Evolutionary conservation across 2,797 vertebrate genomes (phyloP).

Genomic region (Onychomys leucogaster): DNA sequence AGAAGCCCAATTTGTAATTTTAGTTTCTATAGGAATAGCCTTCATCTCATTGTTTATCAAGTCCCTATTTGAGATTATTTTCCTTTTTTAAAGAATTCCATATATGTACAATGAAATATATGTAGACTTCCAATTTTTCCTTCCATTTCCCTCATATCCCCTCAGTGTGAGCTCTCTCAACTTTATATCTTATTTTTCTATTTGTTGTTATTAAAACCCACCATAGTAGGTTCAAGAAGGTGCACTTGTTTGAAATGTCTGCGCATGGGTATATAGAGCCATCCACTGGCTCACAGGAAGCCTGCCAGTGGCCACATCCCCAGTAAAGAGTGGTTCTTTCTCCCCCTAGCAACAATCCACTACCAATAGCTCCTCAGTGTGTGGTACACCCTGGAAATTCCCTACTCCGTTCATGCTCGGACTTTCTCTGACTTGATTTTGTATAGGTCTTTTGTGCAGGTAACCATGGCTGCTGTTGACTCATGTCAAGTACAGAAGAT

Average conservation of each 20-base stretch:
- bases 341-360: background rate
- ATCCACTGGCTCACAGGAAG: background rate
- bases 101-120: background rate
- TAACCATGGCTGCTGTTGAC: background rate
- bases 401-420: background rate
- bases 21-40: background rate
- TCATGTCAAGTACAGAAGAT: background rate
- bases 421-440: background rate
- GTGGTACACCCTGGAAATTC: background rate
- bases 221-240: too few species aligned
- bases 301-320: background rate
- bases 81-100: background rate
- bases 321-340: background rate
- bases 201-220: background rate
- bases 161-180: background rate
- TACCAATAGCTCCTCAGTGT: background rate
- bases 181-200: background rate
- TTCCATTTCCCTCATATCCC: background rate
- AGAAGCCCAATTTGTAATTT: background rate
- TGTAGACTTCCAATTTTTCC: too few species aligned
- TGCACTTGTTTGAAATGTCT: background rate
- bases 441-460: background rate
- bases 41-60: slow-evolving; percentile 2
- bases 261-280: background rate
- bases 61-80: background rate